Percentiles rank a stretch among this genome's conserved stretches.
phyloP scores from a whole-genome alignment of 2,113 vertebrate genomes.

The Paratilapia polleni region DNA sequence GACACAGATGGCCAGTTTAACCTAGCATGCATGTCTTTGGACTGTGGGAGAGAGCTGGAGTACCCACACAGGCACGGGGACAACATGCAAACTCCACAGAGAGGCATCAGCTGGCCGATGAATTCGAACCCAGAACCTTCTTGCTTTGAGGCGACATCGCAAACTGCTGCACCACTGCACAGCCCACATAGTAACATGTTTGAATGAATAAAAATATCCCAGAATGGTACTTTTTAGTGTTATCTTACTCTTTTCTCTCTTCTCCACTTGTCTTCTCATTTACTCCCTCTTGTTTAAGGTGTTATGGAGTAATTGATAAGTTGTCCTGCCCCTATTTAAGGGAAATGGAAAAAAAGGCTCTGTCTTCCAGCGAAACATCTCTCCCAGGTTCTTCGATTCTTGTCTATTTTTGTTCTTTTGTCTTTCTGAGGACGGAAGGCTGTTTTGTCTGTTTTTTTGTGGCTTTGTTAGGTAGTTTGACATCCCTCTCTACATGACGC shows the following conservation, averaged over 20 bases:
- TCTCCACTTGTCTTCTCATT: neutral
- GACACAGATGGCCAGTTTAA: too few species aligned
- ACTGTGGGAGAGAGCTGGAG: neutral
- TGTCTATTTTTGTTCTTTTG: neutral
- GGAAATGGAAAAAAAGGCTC: neutral
- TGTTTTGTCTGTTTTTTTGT: neutral
- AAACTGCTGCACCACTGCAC: neutral
- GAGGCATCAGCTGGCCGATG: rapidly evolving
- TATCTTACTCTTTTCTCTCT: neutral
- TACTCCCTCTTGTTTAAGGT: neutral
- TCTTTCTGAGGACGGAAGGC: neutral
- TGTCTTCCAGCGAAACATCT: neutral
- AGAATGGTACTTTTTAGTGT: neutral
- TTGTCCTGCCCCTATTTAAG: neutral
- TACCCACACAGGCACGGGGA: neutral
- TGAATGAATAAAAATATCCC: neutral
- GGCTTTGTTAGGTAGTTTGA: neutral
- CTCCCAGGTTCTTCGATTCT: neutral
- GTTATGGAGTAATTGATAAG: neutral
- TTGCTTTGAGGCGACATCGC: neutral
- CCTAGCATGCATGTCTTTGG: neutral
- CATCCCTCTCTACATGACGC: neutral
- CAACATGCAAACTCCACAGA: neutral
- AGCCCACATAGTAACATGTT: neutral
- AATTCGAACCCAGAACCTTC: neutral